Base-by-base conservation (phyloP, 2,797 vertebrate species). In the Lacerta agilis region DNA sequence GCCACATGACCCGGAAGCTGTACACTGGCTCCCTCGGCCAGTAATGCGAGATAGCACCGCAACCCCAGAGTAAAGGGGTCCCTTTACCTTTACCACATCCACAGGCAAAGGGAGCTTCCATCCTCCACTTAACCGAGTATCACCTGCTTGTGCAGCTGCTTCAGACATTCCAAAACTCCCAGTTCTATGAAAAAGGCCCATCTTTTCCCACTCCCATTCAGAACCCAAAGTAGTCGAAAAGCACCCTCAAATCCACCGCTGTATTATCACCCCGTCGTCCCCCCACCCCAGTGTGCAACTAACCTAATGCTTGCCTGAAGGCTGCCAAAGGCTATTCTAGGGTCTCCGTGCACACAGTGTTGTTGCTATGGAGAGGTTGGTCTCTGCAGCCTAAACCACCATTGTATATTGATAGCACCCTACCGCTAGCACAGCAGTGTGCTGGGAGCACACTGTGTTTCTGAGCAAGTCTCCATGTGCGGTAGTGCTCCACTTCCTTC, bases 291-390 rank as follows among this genome's bases (percentile, higher is more conserved):
- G 55, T 64, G 55, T 43, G 11, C 45, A 49, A 49, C 41, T 71
- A 78, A 58, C 64, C 80, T 78, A 5, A 67, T 29, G 33, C 73
- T 88, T 55, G 75, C 73, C 80, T 87, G 73, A 75, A 58, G 45
- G 15, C 66, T 88, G 49, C 20, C 77, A 45, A 73, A 72, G 38
- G 66, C 82, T 81, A 45, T 75, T 82, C 69, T 82, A 13, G 41
- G 78, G 7, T 79, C 27, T 43, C 45, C 45, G 79, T 72, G 49
- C n/a, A 83, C 45, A 88, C 64, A 69, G n/a, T 67, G 20, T 69
- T 79, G 82, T 84, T 88, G 87, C 87, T 83, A 84, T 84, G 87
- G 76, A 84, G 82, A 29, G 77, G 23, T 41, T 75, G 76, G 20
- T 61, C 82, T 79, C 1, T 45, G 82, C 75, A 71, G 76, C 76